A percentile compares a stretch with the other conserved stretches of the same genome.
phyloP scores from a whole-genome alignment of 2,888 invertebrate genomes.

The Phlogophora meticulosa region DNA sequence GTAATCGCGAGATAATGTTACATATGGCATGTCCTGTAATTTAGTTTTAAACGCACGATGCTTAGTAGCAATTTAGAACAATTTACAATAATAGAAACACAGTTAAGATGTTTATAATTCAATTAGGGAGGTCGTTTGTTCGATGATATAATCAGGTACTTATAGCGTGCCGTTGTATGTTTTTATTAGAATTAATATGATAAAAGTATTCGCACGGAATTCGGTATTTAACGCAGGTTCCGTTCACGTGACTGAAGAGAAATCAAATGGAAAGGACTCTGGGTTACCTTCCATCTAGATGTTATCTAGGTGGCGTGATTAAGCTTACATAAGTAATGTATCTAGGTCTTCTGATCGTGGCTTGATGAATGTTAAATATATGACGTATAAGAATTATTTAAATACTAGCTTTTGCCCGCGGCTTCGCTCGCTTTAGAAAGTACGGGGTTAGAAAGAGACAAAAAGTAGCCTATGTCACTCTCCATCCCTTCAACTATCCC shows the following conservation, averaged over 20 bases:
- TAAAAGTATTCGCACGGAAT: slow-evolving; percentile 37
- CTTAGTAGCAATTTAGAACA: slow-evolving; percentile 34
- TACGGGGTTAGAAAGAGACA: no score
- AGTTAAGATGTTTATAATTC: slow-evolving; percentile 63
- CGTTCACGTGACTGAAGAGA: slow-evolving; percentile 39
- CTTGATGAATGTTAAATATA: slow-evolving; percentile 14
- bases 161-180: slow-evolving; percentile 22
- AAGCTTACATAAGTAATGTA: slow-evolving; percentile 20
- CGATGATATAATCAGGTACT: slow-evolving; percentile 37
- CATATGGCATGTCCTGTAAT: slow-evolving; percentile 52
- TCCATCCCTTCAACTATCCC: no score
- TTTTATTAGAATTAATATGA: slow-evolving; percentile 19
- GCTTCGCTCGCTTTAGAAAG: no score
- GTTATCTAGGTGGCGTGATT: slow-evolving; percentile 11
- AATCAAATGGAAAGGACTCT: slow-evolving; percentile 43
- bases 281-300: slow-evolving; percentile 16
- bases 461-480: no score
- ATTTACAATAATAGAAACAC: slow-evolving; percentile 44
- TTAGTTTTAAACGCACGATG: slow-evolving; percentile 55
- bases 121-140: slow-evolving; percentile 53
- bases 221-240: slow-evolving; percentile 39
- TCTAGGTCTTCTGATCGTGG: slow-evolving; percentile 6
- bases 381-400: neutral
- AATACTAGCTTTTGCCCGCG: no score
- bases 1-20: slow-evolving; percentile 51